Conservation (phyloP, 2,797 vertebrate species). For the Danionella dracula region DNA sequence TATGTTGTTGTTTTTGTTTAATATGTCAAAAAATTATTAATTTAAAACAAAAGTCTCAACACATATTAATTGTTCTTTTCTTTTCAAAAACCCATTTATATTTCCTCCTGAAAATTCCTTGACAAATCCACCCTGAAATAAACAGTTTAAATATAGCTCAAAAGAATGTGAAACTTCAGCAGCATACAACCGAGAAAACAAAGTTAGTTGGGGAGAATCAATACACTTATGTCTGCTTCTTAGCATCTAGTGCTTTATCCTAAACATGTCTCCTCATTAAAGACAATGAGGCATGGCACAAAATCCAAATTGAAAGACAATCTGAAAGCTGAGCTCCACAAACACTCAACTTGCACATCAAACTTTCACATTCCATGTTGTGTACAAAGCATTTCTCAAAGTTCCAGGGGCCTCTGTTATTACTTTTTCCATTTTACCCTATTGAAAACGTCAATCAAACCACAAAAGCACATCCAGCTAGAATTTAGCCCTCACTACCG, state of each 20-base stretch:
- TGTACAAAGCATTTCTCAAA: not conserved
- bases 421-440: constrained; percentile 17
- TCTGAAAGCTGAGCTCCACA: not conserved
- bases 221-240: constrained; percentile 38
- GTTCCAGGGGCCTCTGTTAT: constrained; percentile 3
- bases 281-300: constrained; percentile 22
- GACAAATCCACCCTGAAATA: no score
- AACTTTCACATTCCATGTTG: not conserved
- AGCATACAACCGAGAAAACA: constrained; percentile 29
- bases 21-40: no score
- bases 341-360: constrained; percentile 9
- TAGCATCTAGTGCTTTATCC: constrained; percentile 35
- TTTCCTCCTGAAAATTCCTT: no score
- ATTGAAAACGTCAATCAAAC: not conserved
- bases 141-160: not conserved
- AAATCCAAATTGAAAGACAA: not conserved
- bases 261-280: constrained; percentile 33
- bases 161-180: not conserved
- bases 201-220: constrained; percentile 34
- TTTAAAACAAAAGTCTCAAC: no score
- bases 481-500: not conserved
- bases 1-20: no score
- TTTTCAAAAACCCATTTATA: no score
- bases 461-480: constrained; percentile 19
- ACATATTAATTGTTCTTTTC: no score